Base-by-base conservation (phyloP, 2,113 vertebrate species). In the Corythaeola cristata region DNA sequence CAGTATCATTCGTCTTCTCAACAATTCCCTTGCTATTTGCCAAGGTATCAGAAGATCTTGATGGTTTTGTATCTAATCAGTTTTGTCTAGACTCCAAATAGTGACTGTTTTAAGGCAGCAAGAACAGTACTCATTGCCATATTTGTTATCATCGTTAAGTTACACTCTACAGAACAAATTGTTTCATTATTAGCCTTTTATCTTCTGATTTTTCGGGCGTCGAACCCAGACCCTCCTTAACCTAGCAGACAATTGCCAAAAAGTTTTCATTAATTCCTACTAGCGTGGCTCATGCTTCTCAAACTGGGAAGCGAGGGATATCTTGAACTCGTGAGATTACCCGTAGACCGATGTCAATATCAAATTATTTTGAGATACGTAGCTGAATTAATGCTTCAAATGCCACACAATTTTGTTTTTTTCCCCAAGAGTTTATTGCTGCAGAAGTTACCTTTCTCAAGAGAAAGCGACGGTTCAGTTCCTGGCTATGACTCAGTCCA, bases 1-100 rank as follows among this genome's bases (percentile, higher is more conserved):
- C 98, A 98, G 68, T 94, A 73, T 97, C 96, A 95, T 98, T 97
- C 95, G 76, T 98, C 95, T 97, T 96, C 92, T 92, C 91, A 93
- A 85, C 92, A 72, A 85, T 97, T 95, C 94, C 90, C 96, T 91
- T 74, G 64, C 89, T 96, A 72, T 95, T 97, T 95, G 85, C 85
- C 96, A 95, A 95, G 86, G 89, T 93, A 94, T 97, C 97, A 92
- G 86, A 92, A 96, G 92, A 90, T 95, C 93, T 97, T 87, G 97
- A 95, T 91, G 85, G 80, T 60, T 92, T 96, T 95, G 77, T 96
- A 97, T 97, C 93, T 98, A 96, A 97, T 96, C 95, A 97, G 84
- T 95, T 97, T 96, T 97, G 96, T 97, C 77, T 92, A 76, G 85
- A 62, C 95, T 97, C 96, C 94, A 93, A 94, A 73, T 67, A 69